Base-by-base conservation (phyloP, 2,888 invertebrate genomes). In the Thymelicus lineola region DNA sequence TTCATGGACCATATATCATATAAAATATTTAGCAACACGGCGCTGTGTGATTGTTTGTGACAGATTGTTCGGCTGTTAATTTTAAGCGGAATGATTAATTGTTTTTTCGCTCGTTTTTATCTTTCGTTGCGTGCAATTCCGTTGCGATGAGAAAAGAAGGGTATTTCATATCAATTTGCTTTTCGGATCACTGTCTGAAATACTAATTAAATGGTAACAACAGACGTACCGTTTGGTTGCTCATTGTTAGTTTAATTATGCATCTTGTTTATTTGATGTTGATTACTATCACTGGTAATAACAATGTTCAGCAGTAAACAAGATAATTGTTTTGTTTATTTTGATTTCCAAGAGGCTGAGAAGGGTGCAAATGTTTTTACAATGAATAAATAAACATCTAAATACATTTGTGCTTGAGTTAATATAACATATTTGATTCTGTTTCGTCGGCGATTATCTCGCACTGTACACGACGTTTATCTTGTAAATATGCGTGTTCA, bases 401-500 rank as follows among this genome's bases (percentile, higher is more conserved):
- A 50, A 50, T 17, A 6, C 50, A 50, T 7, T 50, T 6, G 48
- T 15, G 15, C 15, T 1, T 7, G 53, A 20, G 53, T 53, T 20
- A 53, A 53, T 53, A 20, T 53, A 20, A 20, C 53, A 53, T 53
- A 20, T 53, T 53, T 53, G 53, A 17, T 53, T 53, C 53, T 20
- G 53, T 53, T 53, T 64, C 55, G 64, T 73, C 60, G 72, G 71
- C 68, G 66, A 63, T 64, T 68, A 65, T 65, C 65, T 70, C 10
- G 66, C 58, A 46, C 57, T 66, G 42, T 66, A 63, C 17, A 42
- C 66, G 66, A 53, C 59, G 53, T 61, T 20, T 65, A 71, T 73
- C 61, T 57, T 62, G 50, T 46, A 68, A 71, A 48, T 61, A 57
- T 53, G 50, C 59, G 55, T 48, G 69, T 63, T 72, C 45, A 73